Evolutionary conservation across 1,140 invertebrate species (phyloP).

Genomic region (Hydropsyche tenuis): DNA sequence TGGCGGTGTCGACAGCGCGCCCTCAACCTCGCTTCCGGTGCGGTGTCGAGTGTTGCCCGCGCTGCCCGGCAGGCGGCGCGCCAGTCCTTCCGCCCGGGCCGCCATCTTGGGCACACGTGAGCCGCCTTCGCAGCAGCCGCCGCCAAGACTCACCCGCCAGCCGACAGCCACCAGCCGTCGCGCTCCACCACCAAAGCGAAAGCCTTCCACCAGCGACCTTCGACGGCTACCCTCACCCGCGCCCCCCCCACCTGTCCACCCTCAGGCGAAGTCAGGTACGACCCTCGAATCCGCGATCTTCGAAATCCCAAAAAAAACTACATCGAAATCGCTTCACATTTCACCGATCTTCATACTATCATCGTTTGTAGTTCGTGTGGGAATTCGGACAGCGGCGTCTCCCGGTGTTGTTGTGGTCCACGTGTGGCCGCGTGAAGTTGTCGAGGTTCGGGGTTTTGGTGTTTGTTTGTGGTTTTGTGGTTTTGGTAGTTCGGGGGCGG

Average conservation of each 20-base stretch:
- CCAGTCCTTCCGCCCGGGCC: conserved; percentile 26
- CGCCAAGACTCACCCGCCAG: background rate
- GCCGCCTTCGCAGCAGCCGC: conserved; percentile 12
- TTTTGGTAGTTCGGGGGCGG: too few species aligned
- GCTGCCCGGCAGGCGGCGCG: background rate
- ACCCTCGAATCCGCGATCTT: background rate
- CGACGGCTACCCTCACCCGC: background rate
- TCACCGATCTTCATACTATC: too few species aligned
- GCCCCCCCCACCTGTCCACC: background rate
- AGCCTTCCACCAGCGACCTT: background rate
- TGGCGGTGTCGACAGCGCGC: background rate
- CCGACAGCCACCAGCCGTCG: background rate
- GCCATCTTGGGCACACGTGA: conserved; percentile 40
- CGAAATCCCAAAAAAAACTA: too few species aligned
- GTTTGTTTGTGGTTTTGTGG: too few species aligned
- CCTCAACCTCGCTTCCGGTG: background rate
- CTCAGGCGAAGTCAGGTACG: background rate
- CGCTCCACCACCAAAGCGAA: background rate
- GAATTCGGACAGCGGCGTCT: background rate
- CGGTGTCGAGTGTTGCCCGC: background rate
- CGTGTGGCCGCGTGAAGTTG: background rate
- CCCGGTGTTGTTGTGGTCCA: background rate
- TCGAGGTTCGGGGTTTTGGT: too few species aligned
- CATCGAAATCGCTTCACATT: too few species aligned
- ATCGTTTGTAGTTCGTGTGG: too few species aligned